Conservation (phyloP, 2,113 vertebrate species). For the Lophius piscatorius region DNA sequence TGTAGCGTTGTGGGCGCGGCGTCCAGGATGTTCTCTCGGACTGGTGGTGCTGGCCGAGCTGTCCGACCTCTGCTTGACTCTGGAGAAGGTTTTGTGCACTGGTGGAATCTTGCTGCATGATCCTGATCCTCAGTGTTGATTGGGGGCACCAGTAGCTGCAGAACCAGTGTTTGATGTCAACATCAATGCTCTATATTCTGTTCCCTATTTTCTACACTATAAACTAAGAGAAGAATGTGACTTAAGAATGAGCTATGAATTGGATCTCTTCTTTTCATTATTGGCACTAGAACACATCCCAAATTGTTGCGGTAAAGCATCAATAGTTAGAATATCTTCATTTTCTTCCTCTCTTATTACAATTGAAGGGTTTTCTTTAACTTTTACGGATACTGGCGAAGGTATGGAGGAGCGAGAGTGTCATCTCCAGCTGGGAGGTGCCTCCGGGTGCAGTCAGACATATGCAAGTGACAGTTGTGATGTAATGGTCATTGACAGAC, state of each 20-base stretch:
- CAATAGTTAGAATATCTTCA: too few species aligned
- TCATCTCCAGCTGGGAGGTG: conserved; percentile 50
- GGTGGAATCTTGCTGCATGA: too few species aligned
- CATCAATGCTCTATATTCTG: too few species aligned
- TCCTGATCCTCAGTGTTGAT: too few species aligned
- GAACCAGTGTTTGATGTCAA: too few species aligned
- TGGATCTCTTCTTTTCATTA: conserved; percentile 16
- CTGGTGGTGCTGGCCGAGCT: too few species aligned
- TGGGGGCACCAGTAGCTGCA: too few species aligned
- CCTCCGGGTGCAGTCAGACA: conserved; percentile 37
- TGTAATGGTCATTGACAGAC: conserved; percentile 36
- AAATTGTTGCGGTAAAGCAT: too few species aligned
- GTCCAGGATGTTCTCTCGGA: too few species aligned
- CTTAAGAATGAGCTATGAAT: conserved; percentile 14
- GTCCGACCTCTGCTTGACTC: too few species aligned
- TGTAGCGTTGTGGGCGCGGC: too few species aligned
- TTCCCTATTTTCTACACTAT: conserved; percentile 43
- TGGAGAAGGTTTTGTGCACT: too few species aligned
- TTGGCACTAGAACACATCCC: not conserved
- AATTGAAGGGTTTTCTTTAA: not conserved
- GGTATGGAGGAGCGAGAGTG: conserved; percentile 7
- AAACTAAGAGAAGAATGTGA: conserved; percentile 35
- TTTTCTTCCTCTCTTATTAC: not conserved
- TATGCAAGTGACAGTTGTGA: conserved; percentile 61
- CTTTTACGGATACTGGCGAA: conserved; percentile 32